Evolutionary conservation across 2,888 invertebrate genomes (phyloP), one percentile per base, ranked within the genome.

Genomic region (Lapara coniferarum): DNA sequence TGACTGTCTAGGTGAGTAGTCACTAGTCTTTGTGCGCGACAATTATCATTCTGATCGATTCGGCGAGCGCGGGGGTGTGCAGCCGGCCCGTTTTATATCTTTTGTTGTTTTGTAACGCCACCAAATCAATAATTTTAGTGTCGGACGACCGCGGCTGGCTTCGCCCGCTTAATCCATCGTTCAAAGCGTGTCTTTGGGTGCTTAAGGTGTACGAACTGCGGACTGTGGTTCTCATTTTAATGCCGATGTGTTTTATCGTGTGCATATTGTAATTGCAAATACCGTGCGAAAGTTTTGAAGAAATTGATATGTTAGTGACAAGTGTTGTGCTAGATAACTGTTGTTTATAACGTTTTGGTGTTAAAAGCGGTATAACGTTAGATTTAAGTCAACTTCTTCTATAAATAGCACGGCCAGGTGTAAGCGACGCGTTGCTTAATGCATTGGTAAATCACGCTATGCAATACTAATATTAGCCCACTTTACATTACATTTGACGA

Each of bases 21-120:
- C 86, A 86, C 82, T 85, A 87, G 87, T 90, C 90, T 91, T 92
- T 92, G 92, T 93, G 92, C 89, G 91, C 90, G 92, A 93, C 93
- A 93, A 93, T 93, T 93, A 93, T 93, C 92, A 92, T 92, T 91
- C 84, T 88, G 88, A 92, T 93, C 93, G 93, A 93, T 93, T 92
- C 91, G 86, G 85, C 80, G 75, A 85, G 91, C 88, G 91, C 89
- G 92, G 89, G 91, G 90, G 92, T 86, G 90, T 87, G 89, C 88
- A 85, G 85, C 85, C 86, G 85, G 89, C 82, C 86, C 87, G 89
- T 91, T 92, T 92, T 91, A 90, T 92, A 91, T 93, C 91, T 92
- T 93, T 92, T 92, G 92, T 93, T 93, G 91, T 93, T 92, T 92
- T 92, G 91, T 92, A 89, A 88, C 89, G 85, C 85, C 82, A 83